Evolutionary conservation across 2,113 vertebrate species (phyloP), one percentile per base, ranked within the genome.

Genomic region (Nothoprocta pentlandii): DNA sequence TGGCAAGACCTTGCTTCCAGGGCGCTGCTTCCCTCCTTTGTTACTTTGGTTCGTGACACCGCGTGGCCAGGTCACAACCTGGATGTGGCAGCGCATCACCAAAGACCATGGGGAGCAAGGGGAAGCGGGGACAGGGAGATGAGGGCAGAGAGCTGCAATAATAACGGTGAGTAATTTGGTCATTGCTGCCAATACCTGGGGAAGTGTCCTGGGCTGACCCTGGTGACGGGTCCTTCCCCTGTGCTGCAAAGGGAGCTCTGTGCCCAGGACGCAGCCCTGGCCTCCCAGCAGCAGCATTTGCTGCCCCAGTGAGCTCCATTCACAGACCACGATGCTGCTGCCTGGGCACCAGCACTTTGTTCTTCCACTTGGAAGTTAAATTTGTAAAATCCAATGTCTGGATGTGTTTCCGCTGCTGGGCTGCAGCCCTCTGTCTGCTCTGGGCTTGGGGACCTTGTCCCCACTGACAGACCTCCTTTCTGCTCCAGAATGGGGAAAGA

Each of bases 1-100:
- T 92, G 88, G 95, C 91, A 96, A 66, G 71, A 83, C 80, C 74
- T 84, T 53, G 44, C 64, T 96, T 96, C 77, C 89, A 80, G 53
- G 69, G 41, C 10, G 66, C 70, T 71, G 70, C 93, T 94, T 93
- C 75, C 80, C 64, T 78, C 87, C 10, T 11, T 94, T 91, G 69
- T 95, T 91, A 85, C 76, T 71, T 46, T 56, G 66, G 69, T 96
- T 73, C 9, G 4, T 81, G 80, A 91, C 89, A 82, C 39, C 2
- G 0, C 87, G 85, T 70, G 79, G 80, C 42, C 64, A 39, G 90
- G 93, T 95, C 92, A 56, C 80, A 91, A 78, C 89, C 93, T 91
- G 94, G 93, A 96, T 93, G 82, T 93, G 89, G 70, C 49, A 51
- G n/a, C 80, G 85, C 30, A 1, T 91, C 67, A 25, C 73, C 28